Evolutionary conservation across 1,140 invertebrate species (phyloP), one percentile per base, ranked within the genome.

Genomic region (Wasmannia auropunctata): DNA sequence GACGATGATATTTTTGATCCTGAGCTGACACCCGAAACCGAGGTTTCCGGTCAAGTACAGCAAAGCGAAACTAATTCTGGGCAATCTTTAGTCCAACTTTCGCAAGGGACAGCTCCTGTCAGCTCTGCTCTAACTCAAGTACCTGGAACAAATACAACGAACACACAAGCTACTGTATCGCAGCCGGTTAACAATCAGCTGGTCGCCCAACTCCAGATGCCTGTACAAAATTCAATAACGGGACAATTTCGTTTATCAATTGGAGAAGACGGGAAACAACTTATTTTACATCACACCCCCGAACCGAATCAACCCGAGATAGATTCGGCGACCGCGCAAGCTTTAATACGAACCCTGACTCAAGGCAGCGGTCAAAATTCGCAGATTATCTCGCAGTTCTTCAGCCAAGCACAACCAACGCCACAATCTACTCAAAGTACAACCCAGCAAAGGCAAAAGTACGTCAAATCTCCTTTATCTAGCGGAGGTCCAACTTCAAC

Each of bases 1-100:
- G 95, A 96, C 58, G 95, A 96, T 86, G 95, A 95, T 75, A 93
- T 94, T 67, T 95, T 95, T 54, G 94, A 95, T 81, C 94, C 87
- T 63, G 94, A 95, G 63, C 88, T 95, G 34, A 88, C 91, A 11
- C 86, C 91, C 22, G 93, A 94, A 74, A 79, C 92, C n/a, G 93
- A 94, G 25, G 75, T 91, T 46, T 67, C 92, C 37, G 79, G 90
- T 69, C 89, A 91, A 75, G 46, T 84, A 43, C 88, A 91, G 83
- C 88, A 91, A 87, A 80, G 90, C 40, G 90, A 91, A 49, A 7
- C 89, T 46, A 89, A 56, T 85, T 14, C 91, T 70, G 74, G 90
- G 40, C 89, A 90, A 88, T 80, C 65, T 67, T 31, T 91, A 40
- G 11, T 14, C 19, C 91, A 91, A 72, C 84, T 88, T 86, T 81